phyloP scores from a whole-genome alignment of 2,113 vertebrate species.

The Plotosus lineatus region DNA sequence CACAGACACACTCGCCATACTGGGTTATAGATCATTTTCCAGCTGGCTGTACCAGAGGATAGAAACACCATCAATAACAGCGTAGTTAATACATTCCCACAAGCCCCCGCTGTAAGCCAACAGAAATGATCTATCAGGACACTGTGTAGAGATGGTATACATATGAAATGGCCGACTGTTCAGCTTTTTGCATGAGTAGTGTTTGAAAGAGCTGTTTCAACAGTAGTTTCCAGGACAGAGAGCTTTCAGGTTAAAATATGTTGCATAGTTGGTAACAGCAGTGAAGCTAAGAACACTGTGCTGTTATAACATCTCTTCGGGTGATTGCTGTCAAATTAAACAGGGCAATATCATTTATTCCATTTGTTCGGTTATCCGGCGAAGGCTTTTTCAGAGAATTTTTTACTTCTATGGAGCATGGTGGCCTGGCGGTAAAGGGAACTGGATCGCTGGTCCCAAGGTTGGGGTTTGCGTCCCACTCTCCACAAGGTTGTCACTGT shows the following conservation, averaged over 20 bases:
- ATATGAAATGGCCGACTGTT: neutral
- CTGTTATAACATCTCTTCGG: neutral
- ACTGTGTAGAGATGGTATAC: neutral
- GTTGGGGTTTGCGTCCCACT: too few relatives aligned
- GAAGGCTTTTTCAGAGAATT: too few relatives aligned
- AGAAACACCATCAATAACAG: constrained; percentile 44
- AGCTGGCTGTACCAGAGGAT: constrained; percentile 36
- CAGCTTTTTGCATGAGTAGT: constrained; percentile 4
- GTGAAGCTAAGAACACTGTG: neutral
- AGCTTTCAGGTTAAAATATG: neutral
- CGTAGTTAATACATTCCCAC: constrained; percentile 34
- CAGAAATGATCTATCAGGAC: constrained; percentile 40
- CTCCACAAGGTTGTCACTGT: too few relatives aligned
- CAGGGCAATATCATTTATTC: neutral
- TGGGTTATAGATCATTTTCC: constrained; percentile 44
- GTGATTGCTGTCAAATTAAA: neutral
- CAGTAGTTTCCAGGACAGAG: constrained; percentile 20
- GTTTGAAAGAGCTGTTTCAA: constrained; percentile 27
- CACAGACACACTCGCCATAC: constrained; percentile 22
- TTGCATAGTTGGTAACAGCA: neutral
- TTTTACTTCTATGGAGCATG: too few relatives aligned
- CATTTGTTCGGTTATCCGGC: neutral
- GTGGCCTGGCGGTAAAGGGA: too few relatives aligned
- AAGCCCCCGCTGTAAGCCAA: constrained; percentile 4
- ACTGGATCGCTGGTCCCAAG: too few relatives aligned